Evolutionary conservation across 2,797 vertebrate species (phyloP), one percentile per base, ranked within the genome.

Genomic region (Trachurus trachurus): DNA sequence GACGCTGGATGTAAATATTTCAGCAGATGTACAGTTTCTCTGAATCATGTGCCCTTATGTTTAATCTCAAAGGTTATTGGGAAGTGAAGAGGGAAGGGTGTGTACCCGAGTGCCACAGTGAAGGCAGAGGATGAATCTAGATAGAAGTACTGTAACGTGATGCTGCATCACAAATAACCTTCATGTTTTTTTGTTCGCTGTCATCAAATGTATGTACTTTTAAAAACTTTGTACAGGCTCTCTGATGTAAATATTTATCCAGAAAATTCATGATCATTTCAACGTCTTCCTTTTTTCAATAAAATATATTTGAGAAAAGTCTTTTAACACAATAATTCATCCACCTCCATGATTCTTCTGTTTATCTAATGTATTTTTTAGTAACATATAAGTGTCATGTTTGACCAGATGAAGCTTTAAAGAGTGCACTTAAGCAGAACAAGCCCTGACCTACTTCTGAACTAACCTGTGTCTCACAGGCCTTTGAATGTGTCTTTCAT

Each of bases 1-100:
- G 57, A 71, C 71, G 53, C 5, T 45, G 31, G 54, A 50, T 57
- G 34, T 87, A 67, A 81, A 85, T 85, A 83, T 81, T 87, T 83
- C 29, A 87, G 39, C 60, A 60, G 63, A 22, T 74, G 49, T 29
- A 61, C 52, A 45, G 0, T 54, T 61, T 45, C 71, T 74, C 50
- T 76, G 56, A 78, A 61, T 19, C 31, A 15, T 72, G 47, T 26
- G 4, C 57, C 50, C 53, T 74, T 53, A 21, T 77, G 64, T 78
- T 80, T 80, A 64, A 75, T 68, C 21, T 69, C 50, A 71, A 59
- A 68, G 45, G 56, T 44, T 37, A 49, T 40, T 59, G 39, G 52
- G 31, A 31, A 45, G 52, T 49, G 37, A 42, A 12, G 49, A 49
- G 58, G 15, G 39, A 44, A 60, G 15, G 3, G 10, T 12, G 21